These are phyloP conservation scores for Balaeniceps rex DNA, from an alignment of 2,113 vertebrate species.

Conservation along the genomic window DNA sequence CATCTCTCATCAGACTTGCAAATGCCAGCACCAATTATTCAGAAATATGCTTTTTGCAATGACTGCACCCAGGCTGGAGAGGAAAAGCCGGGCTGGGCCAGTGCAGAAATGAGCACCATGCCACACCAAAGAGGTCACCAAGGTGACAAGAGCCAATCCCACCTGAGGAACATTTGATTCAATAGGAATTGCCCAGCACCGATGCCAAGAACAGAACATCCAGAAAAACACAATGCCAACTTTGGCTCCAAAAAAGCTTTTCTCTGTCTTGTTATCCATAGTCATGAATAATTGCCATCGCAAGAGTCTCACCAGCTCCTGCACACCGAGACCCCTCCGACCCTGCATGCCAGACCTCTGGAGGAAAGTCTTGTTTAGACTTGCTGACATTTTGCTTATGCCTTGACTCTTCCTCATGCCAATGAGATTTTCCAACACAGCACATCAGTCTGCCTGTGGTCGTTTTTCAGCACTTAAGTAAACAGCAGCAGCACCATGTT, in stretches of 20 bases:
- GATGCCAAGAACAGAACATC: background rate
- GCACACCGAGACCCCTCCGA: background rate
- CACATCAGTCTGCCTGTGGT: background rate
- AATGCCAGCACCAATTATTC: background rate
- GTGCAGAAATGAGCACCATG: background rate
- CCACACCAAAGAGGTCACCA: background rate
- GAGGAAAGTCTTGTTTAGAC: background rate
- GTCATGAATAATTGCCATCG: accelerated
- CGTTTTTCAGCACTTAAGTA: background rate
- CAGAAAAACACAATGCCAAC: accelerated
- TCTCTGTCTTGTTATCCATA: background rate
- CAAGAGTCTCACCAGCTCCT: background rate
- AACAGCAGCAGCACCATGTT: background rate
- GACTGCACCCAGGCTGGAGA: background rate
- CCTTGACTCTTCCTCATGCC: background rate
- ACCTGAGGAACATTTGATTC: background rate
- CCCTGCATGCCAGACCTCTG: background rate
- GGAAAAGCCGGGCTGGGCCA: background rate
- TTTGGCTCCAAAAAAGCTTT: background rate
- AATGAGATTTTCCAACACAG: background rate
- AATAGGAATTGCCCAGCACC: background rate
- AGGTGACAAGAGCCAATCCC: background rate
- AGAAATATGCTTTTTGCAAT: background rate
- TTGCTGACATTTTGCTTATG: background rate
- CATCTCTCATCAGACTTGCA: background rate